Percentiles rank a stretch among this genome's conserved stretches.
Conservation (phyloP, 2,888 invertebrate genomes). For the Villa cingulata region DNA sequence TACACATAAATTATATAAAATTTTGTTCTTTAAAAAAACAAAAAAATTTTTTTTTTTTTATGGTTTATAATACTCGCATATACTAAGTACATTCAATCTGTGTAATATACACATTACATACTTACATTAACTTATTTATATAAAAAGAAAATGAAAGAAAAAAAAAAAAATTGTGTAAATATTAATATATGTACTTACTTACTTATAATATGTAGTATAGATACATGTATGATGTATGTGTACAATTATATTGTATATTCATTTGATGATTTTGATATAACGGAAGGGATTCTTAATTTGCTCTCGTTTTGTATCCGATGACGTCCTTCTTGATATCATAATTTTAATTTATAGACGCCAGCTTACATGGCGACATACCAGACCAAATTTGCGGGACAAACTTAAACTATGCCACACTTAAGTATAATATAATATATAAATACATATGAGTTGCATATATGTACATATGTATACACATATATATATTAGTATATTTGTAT, state of each 20-base stretch:
- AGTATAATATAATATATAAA: no score
- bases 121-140: no score
- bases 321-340: slow-evolving; percentile 17
- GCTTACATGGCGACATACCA: slow-evolving; percentile 8
- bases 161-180: no score
- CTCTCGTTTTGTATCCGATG: slow-evolving; percentile 17
- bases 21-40: no score
- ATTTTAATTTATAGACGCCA: slow-evolving; percentile 17
- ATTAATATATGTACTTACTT: neutral
- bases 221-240: neutral
- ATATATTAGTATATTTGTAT: neutral
- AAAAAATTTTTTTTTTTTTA: no score
- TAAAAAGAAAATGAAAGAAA: no score
- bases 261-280: neutral
- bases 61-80: no score
- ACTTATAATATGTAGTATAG: neutral
- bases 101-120: no score
- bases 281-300: slow-evolving; percentile 15
- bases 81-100: no score
- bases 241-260: no score
- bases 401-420: neutral
- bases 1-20: no score
- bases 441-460: neutral
- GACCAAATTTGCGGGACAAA: slow-evolving; percentile 1
- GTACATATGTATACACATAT: neutral